phyloP scores from a whole-genome alignment of 2,113 vertebrate genomes.

The Ictidomys tridecemlineatus region DNA sequence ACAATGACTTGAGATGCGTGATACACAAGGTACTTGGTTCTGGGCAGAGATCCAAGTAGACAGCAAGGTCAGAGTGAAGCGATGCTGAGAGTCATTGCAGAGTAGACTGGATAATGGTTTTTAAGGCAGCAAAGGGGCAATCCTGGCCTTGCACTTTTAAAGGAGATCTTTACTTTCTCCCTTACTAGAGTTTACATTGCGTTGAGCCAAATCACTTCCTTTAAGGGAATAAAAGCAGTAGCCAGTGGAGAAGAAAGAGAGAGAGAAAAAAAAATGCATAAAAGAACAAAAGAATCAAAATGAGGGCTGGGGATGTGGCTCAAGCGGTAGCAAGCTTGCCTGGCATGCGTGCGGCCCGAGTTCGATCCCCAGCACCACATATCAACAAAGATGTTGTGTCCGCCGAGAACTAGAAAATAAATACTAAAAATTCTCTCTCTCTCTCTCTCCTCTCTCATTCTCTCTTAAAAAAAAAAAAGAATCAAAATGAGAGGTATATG shows the following conservation, averaged over 20 bases:
- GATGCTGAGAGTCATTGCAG: neutral
- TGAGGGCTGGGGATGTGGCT: no score
- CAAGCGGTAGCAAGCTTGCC: no score
- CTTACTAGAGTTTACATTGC: neutral
- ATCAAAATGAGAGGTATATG: neutral
- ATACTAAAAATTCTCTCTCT: no score
- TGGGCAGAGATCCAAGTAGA: constrained; percentile 26
- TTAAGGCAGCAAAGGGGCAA: neutral
- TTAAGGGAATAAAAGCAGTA: neutral
- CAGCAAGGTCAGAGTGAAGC: neutral
- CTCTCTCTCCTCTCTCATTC: no score
- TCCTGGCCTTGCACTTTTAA: neutral
- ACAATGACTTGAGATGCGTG: neutral
- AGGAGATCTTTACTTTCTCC: neutral
- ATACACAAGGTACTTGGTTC: neutral
- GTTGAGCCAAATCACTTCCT: neutral
- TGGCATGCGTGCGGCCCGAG: no score
- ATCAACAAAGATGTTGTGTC: no score
- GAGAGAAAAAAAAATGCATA: neutral
- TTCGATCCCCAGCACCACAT: no score
- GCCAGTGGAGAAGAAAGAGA: neutral
- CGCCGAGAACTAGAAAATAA: no score
- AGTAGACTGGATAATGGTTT: neutral
- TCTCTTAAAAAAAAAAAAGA: neutral
- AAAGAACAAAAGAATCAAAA: neutral